Percentiles rank a stretch among this genome's conserved stretches.
Evolutionary conservation across 1,140 invertebrate species (phyloP).

Genomic region (Euwallacea similis): DNA sequence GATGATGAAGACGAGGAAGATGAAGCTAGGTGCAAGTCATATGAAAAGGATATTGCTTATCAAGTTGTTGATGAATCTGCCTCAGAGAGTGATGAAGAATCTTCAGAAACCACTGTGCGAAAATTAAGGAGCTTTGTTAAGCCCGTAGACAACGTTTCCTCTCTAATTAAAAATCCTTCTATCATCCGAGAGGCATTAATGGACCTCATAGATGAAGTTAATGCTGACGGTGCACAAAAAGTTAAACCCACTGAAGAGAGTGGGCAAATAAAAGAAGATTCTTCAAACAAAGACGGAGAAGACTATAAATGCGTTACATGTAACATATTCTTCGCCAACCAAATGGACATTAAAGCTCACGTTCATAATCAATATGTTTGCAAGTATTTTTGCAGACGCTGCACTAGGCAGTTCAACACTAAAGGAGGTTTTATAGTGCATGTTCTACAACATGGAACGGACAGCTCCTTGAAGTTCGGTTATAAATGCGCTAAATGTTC

Average conservation of each 20-base stretch:
- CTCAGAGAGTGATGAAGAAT: background rate
- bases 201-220: conserved; percentile 1
- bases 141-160: background rate
- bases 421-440: conserved; percentile 38
- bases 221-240: background rate
- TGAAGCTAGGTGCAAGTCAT: background rate
- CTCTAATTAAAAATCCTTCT: too few species aligned
- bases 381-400: conserved; percentile 36
- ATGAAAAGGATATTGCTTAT: background rate
- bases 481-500: conserved; percentile 28
- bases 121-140: background rate
- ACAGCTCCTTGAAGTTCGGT: conserved; percentile 1
- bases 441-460: conserved; percentile 33
- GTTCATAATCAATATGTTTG: conserved; percentile 21
- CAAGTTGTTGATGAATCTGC: background rate
- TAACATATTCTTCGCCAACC: conserved; percentile 17
- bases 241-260: background rate
- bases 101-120: too few species aligned
- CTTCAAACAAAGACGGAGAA: background rate
- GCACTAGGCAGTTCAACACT: conserved; percentile 32
- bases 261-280: too few species aligned
- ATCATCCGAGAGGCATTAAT: too few species aligned
- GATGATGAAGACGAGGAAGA: conserved; percentile 30
- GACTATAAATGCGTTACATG: conserved; percentile 30
- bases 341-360: conserved; percentile 29